A percentile compares a stretch with the other conserved stretches of the same genome.
These are phyloP conservation scores for Ichneumon xanthorius DNA, from an alignment of 2,888 invertebrate species.

Conservation along the genomic window DNA sequence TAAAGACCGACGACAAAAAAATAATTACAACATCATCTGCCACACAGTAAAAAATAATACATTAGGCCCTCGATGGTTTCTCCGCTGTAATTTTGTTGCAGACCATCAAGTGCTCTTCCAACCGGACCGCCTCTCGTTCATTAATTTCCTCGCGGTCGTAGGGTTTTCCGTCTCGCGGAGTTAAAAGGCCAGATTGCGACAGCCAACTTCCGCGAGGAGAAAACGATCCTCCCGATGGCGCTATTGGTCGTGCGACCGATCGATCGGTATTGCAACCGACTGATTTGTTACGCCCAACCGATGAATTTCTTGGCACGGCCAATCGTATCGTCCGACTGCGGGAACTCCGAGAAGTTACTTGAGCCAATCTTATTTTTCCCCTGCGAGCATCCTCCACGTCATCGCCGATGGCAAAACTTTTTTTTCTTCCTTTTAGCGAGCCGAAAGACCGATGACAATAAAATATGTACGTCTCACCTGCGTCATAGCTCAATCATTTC, in stretches of 20 bases:
- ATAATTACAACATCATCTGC: too few species aligned
- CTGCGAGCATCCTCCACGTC: background rate
- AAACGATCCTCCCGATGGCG: background rate
- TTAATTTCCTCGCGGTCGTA: background rate
- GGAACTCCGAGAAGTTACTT: background rate
- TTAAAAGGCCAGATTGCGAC: background rate
- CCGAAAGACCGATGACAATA: constrained; percentile 29
- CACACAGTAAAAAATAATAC: background rate
- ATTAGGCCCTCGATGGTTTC: background rate
- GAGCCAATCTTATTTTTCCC: background rate
- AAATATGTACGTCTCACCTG: constrained; percentile 53
- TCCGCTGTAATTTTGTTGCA: background rate
- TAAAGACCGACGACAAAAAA: too few species aligned
- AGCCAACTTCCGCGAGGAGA: background rate
- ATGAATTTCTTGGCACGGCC: background rate
- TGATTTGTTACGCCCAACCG: background rate
- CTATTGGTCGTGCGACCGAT: background rate
- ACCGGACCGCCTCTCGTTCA: background rate
- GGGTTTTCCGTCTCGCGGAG: background rate
- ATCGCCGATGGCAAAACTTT: background rate
- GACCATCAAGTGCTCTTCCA: background rate
- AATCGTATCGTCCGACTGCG: background rate
- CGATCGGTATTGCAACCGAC: background rate
- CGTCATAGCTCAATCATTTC: constrained; percentile 50
- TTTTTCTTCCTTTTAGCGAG: constrained; percentile 16